Percentiles rank a stretch among this genome's conserved stretches.
These are phyloP conservation scores for Hystrix brachyura DNA, from an alignment of 2,113 vertebrate species.

Conservation along the genomic window DNA sequence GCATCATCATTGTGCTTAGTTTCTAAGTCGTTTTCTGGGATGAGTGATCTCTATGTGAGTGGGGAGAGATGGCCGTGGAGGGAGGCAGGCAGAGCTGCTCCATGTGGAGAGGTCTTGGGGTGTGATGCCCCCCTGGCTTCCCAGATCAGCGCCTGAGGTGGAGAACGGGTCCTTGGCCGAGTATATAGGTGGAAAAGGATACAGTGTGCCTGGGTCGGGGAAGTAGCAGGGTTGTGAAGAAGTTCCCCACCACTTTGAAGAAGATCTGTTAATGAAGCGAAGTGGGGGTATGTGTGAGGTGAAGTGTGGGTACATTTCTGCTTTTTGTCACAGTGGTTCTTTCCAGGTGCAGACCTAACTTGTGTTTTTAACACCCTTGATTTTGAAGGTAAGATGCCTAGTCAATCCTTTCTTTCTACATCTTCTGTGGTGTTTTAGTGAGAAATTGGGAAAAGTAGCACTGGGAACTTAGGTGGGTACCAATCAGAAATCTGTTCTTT, in stretches of 20 bases:
- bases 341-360: not conserved
- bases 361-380: not conserved
- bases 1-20: not conserved
- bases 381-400: not conserved
- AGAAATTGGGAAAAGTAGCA: not conserved
- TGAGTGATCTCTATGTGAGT: not conserved
- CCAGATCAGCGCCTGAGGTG: not conserved
- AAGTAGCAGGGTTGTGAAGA: not conserved
- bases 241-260: slow-evolving; percentile 1
- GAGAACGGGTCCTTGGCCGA: not conserved
- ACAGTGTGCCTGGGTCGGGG: not conserved
- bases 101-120: not conserved
- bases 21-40: slow-evolving; percentile 49
- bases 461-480: not conserved
- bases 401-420: not conserved
- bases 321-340: not conserved
- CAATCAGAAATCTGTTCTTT: not conserved
- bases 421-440: not conserved
- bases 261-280: not conserved
- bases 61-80: not conserved
- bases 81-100: not conserved
- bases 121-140: not conserved
- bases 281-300: not conserved
- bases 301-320: not conserved
- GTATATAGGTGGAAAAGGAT: not conserved